A percentile compares a stretch with the other conserved stretches of the same genome.
Evolutionary conservation across 2,888 invertebrate species (phyloP).

Genomic region (Meghimatium bilineatum): DNA sequence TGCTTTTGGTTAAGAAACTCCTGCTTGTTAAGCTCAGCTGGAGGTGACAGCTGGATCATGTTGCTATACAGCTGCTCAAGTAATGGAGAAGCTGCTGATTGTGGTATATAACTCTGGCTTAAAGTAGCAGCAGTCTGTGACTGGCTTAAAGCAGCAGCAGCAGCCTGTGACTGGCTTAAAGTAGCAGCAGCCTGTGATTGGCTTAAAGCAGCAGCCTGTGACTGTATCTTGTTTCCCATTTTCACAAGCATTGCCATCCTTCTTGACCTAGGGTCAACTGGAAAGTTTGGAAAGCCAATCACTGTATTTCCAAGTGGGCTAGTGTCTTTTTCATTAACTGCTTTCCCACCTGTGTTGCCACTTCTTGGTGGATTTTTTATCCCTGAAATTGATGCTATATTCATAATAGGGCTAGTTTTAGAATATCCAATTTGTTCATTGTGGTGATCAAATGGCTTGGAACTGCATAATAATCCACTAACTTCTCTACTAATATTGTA

Average conservation of each 20-base stretch:
- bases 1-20: background rate
- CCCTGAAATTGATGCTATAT: background rate
- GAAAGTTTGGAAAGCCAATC: constrained; percentile 3
- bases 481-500: background rate
- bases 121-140: background rate
- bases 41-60: constrained; percentile 28
- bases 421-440: background rate
- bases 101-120: background rate
- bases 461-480: background rate
- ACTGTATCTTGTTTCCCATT: background rate
- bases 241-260: background rate
- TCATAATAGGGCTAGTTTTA: background rate
- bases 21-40: background rate
- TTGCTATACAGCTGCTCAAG: background rate
- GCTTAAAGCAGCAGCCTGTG: background rate
- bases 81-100: background rate
- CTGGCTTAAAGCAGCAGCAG: too few species aligned
- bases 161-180: too few species aligned
- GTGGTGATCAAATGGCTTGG: too few species aligned
- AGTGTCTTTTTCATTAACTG: background rate
- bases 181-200: too few species aligned
- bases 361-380: background rate
- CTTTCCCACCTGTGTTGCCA: too few species aligned
- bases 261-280: background rate
- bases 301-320: background rate